A percentile compares a stretch with the other conserved stretches of the same genome.
These are phyloP conservation scores for Drosophila acutilabella DNA, from an alignment of 2,888 invertebrate species.

Conservation along the genomic window DNA sequence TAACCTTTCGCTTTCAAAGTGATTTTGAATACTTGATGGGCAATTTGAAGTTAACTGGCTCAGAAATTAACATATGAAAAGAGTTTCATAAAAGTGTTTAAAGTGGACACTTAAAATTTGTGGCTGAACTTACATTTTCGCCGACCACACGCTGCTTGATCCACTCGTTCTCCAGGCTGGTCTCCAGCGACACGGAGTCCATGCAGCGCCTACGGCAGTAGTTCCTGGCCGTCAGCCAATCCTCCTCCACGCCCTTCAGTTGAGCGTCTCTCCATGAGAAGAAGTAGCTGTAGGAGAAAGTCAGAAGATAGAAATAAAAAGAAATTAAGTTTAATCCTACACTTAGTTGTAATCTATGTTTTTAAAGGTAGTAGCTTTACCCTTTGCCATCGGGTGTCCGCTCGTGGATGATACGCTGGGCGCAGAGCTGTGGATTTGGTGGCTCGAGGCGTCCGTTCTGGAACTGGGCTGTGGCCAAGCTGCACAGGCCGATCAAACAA, in stretches of 20 bases:
- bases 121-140: slow-evolving; percentile 88
- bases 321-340: not conserved
- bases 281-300: slow-evolving; percentile 89
- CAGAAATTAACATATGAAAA: slow-evolving; percentile 2
- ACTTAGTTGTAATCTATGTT: not conserved
- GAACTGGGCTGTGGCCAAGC: slow-evolving; percentile 88
- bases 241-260: slow-evolving; percentile 90
- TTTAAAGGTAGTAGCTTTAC: slow-evolving; percentile 65
- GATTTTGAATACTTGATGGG: slow-evolving; percentile 6
- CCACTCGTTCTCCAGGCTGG: slow-evolving; percentile 94
- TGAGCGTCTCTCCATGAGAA: slow-evolving; percentile 94
- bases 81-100: not conserved
- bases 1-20: slow-evolving; percentile 29
- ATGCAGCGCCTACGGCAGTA: slow-evolving; percentile 95
- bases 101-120: too few species aligned
- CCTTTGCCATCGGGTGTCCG: slow-evolving; percentile 90
- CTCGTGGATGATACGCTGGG: slow-evolving; percentile 90
- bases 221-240: slow-evolving; percentile 94
- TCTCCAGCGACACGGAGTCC: slow-evolving; percentile 94
- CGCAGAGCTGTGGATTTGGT: slow-evolving; percentile 91
- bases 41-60: slow-evolving; percentile 16
- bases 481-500: slow-evolving; percentile 83
- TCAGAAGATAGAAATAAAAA: not conserved
- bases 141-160: slow-evolving; percentile 91
- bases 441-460: slow-evolving; percentile 92